These are phyloP conservation scores for Cataglyphis livida DNA, from an alignment of 2,888 invertebrate species.

Conservation along the genomic window DNA sequence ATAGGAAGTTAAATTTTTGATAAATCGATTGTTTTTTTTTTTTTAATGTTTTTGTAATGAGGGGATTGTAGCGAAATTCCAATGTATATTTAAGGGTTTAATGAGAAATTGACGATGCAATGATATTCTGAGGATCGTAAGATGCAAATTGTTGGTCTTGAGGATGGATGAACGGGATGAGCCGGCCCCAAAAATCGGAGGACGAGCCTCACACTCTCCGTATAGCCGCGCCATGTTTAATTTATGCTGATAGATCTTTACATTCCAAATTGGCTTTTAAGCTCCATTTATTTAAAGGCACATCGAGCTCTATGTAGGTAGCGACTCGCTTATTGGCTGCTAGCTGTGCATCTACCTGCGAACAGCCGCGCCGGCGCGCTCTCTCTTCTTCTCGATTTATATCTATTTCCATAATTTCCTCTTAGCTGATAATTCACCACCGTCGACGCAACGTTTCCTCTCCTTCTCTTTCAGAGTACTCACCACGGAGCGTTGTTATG, in stretches of 20 bases:
- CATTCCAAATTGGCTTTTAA: slow-evolving; percentile 78
- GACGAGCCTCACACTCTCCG: slow-evolving; percentile 23
- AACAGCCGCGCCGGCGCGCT: slow-evolving; percentile 53
- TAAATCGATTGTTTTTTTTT: neutral
- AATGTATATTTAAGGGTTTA: neutral
- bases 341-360: slow-evolving; percentile 53
- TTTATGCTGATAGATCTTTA: slow-evolving; percentile 81
- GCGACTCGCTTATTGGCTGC: slow-evolving; percentile 60
- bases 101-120: slow-evolving; percentile 36
- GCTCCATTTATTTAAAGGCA: slow-evolving; percentile 76
- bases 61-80: neutral
- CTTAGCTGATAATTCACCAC: slow-evolving; percentile 83
- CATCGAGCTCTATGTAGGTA: slow-evolving; percentile 54
- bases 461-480: slow-evolving; percentile 54
- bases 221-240: slow-evolving; percentile 70
- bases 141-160: slow-evolving; percentile 37
- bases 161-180: slow-evolving; percentile 19
- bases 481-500: slow-evolving; percentile 55
- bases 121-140: slow-evolving; percentile 35
- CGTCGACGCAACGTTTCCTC: slow-evolving; percentile 69
- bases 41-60: neutral
- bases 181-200: slow-evolving; percentile 35
- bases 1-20: neutral
- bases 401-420: slow-evolving; percentile 85
- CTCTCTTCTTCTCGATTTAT: slow-evolving; percentile 81